Base-by-base conservation (phyloP, 2,797 vertebrate genomes). In the Pristis pectinata region DNA sequence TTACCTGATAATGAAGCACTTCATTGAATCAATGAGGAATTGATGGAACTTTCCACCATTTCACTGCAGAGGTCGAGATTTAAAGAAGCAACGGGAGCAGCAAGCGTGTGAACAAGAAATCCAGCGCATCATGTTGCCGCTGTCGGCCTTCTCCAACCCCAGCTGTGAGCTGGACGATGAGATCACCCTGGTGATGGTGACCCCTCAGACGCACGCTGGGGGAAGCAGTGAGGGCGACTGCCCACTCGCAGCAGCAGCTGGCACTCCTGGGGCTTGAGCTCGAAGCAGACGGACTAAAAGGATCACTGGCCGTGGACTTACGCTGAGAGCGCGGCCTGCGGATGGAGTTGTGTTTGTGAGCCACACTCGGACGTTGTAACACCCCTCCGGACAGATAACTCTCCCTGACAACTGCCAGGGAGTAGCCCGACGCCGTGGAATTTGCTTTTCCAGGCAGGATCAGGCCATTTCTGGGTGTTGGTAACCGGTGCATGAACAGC, bases 101-200 rank as follows among this genome's bases (percentile, higher is more conserved):
- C 97, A 98, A 0, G 97, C 96, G 34, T 97, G 98, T 0, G 98
- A 99, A 96, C 97, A 98, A 0, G 98, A 99, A 96, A 98, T 99
- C 98, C 98, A 99, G 96, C 98, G 98, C 95, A 98, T 99, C 97
- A 99, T 98, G 0, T 96, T 99, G 95, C 98, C 98, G 0, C 97
- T 99, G 93, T 98, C 99, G 0, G 98, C 99, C 0, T 99, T 99
- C 96, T 97, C 96, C 95, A 99, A 99, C 95, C 98, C 98, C 30
- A 97, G 97, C 87, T 99, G 99, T 0, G 99, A 99, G 97, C 97
- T 99, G 0, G 95, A 98, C 41, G 99, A 99, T 0, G 99, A 99
- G 96, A 98, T 98, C 96, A 98, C 98, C 34, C 95, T 99, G 0
- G 98, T 98, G 4, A 97, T 99, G 95, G 96, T 97, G 56, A 97